Conservation (phyloP, 2,888 invertebrate genomes). For the Eupithecia tripunctaria region DNA sequence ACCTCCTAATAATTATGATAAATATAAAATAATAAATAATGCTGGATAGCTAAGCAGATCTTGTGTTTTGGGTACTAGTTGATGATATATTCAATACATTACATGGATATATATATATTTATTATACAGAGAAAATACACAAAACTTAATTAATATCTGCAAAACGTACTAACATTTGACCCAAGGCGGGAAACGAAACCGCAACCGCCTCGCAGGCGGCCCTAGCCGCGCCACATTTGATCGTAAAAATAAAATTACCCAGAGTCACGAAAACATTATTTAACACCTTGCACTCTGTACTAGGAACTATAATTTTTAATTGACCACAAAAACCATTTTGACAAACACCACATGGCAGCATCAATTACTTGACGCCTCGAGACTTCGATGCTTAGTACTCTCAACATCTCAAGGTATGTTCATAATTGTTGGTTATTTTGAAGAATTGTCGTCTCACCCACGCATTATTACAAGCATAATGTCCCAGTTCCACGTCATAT, state of each 20-base stretch:
- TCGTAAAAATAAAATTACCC: background rate
- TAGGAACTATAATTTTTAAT: background rate
- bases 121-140: too few relatives aligned
- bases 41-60: too few relatives aligned
- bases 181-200: too few relatives aligned
- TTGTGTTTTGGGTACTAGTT: too few relatives aligned
- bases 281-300: background rate
- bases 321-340: slow-evolving; percentile 11
- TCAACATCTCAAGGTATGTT: slow-evolving; percentile 7
- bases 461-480: slow-evolving; percentile 23
- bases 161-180: too few relatives aligned
- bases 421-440: slow-evolving; percentile 24
- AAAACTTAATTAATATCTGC: too few relatives aligned
- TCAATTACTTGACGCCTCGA: slow-evolving; percentile 23
- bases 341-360: slow-evolving; percentile 13
- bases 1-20: too few relatives aligned
- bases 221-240: too few relatives aligned
- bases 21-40: too few relatives aligned
- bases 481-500: slow-evolving; percentile 15
- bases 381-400: slow-evolving; percentile 15
- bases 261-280: background rate
- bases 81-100: too few relatives aligned
- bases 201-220: too few relatives aligned
- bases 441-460: slow-evolving; percentile 26
- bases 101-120: too few relatives aligned